A percentile compares a stretch with the other conserved stretches of the same genome.
Conservation (phyloP, 2,797 vertebrate species). For the Xiphophorus birchmanni region DNA sequence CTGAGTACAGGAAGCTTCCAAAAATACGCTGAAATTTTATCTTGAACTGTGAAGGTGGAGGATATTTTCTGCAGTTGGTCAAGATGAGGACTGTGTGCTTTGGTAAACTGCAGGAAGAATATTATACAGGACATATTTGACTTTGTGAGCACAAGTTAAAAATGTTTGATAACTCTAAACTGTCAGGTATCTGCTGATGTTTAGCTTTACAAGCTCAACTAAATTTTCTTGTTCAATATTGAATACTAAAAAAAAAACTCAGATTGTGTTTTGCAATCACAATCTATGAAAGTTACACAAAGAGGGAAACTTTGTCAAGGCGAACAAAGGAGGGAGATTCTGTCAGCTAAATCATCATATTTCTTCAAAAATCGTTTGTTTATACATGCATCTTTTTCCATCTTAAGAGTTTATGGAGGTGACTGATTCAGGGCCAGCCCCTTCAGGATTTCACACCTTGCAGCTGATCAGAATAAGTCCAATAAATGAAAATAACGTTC, state of each 20-base stretch:
- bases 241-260: neutral
- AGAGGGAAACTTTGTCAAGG: neutral
- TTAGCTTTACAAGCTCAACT: neutral
- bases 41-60: conserved; percentile 38
- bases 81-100: neutral
- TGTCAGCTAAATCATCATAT: no score
- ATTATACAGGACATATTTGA: neutral
- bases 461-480: no score
- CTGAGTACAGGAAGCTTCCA: conserved; percentile 49
- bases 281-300: neutral
- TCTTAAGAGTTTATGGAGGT: no score
- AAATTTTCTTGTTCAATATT: neutral
- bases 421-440: no score
- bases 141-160: neutral
- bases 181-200: neutral
- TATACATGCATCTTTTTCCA: no score
- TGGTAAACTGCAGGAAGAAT: neutral
- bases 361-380: no score
- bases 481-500: no score
- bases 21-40: conserved; percentile 52
- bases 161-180: neutral
- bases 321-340: neutral
- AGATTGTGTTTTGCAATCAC: neutral
- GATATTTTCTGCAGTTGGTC: conserved; percentile 26
- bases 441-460: no score